Conservation (phyloP, 1,140 invertebrate genomes). For the Zaprionus davidi region DNA sequence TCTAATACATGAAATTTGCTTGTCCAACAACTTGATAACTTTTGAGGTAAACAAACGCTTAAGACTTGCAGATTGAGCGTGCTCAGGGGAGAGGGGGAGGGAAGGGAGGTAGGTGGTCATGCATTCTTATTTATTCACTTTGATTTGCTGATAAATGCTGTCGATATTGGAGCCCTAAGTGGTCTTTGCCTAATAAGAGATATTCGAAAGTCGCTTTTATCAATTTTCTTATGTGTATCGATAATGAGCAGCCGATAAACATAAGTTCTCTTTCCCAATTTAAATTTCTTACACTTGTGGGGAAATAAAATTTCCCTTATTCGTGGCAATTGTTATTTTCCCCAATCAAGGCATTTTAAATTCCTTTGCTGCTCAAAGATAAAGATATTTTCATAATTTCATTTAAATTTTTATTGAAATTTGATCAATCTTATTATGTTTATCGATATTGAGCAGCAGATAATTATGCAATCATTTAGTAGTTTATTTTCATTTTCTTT, state of each 20-base stretch:
- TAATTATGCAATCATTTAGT: too few species aligned
- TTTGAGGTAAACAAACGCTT: slow-evolving; percentile 1
- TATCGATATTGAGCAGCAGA: too few species aligned
- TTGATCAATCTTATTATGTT: too few species aligned
- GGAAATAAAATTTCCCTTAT: too few species aligned
- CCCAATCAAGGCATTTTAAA: too few species aligned
- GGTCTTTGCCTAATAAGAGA: neutral
- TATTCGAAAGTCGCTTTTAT: neutral
- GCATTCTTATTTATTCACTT: slow-evolving; percentile 1
- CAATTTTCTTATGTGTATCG: neutral
- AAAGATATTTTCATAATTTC: too few species aligned
- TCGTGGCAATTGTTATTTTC: too few species aligned
- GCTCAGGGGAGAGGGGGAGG: neutral
- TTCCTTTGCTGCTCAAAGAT: too few species aligned
- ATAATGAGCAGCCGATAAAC: neutral
- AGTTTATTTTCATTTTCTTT: too few species aligned
- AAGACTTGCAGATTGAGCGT: neutral
- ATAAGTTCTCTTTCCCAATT: neutral
- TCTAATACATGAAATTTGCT: slow-evolving; percentile 8
- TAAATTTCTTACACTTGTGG: too few species aligned
- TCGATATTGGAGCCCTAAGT: neutral
- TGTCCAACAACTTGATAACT: slow-evolving; percentile 1
- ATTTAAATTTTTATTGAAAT: too few species aligned
- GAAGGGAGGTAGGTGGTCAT: neutral
- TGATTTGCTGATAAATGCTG: neutral